These are phyloP conservation scores for Ditula angustiorana DNA, from an alignment of 2,888 invertebrate species.

Conservation along the genomic window DNA sequence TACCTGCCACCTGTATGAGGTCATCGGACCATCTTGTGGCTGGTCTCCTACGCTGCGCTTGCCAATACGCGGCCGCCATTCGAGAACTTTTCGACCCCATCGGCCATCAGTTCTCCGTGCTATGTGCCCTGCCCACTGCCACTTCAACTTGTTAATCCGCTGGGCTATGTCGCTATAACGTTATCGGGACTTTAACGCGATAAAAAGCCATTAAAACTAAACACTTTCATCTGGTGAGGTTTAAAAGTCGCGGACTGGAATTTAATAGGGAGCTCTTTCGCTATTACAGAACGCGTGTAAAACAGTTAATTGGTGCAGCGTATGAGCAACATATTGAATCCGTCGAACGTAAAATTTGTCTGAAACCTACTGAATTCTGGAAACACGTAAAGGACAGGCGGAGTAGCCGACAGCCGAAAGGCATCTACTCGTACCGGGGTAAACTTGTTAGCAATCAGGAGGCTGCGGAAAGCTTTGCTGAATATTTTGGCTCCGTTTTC, in stretches of 20 bases:
- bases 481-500: neutral
- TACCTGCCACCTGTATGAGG: too few species aligned
- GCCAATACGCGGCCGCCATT: too few species aligned
- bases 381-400: neutral
- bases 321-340: neutral
- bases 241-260: neutral
- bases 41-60: too few species aligned
- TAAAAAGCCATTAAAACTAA: neutral
- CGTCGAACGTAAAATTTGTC: neutral
- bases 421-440: neutral
- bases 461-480: neutral
- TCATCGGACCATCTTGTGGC: too few species aligned
- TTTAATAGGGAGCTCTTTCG: neutral
- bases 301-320: neutral
- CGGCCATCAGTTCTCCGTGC: too few species aligned
- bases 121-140: too few species aligned
- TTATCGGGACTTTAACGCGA: too few species aligned
- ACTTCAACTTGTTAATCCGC: too few species aligned
- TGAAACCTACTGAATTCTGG: neutral
- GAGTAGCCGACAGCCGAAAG: neutral
- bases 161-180: too few species aligned
- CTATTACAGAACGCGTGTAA: neutral
- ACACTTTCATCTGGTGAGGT: neutral
- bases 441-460: neutral
- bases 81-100: too few species aligned